A percentile compares a stretch with the other conserved stretches of the same genome.
phyloP scores from a whole-genome alignment of 2,888 invertebrate genomes.

The Orthosia gothica region DNA sequence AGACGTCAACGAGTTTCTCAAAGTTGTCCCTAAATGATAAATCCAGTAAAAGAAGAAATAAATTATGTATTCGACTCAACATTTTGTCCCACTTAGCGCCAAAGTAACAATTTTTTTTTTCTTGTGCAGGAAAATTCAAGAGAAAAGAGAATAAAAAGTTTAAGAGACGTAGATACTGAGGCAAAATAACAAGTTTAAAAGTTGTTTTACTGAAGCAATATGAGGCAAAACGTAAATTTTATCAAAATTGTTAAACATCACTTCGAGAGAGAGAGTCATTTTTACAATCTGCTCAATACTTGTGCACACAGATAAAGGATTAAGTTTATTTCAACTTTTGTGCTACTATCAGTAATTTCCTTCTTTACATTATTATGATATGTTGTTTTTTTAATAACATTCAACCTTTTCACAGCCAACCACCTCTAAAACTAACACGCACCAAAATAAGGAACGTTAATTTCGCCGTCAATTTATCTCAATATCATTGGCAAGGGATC shows the following conservation, averaged over 20 bases:
- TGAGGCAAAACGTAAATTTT: no score
- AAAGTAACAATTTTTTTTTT: neutral
- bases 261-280: neutral
- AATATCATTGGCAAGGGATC: constrained; percentile 50
- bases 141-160: neutral
- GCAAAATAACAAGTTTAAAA: neutral
- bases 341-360: no score
- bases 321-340: no score
- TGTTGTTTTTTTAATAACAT: constrained; percentile 20
- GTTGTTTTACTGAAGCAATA: neutral
- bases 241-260: no score
- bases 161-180: neutral
- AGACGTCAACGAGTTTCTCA: neutral
- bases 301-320: no score
- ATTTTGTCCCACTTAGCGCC: constrained; percentile 6
- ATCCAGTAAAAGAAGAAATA: neutral
- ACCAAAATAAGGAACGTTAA: constrained; percentile 37
- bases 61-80: neutral
- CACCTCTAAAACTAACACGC: constrained; percentile 36
- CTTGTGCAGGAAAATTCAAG: neutral
- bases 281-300: neutral
- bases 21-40: neutral
- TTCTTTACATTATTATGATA: neutral
- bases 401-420: constrained; percentile 29
- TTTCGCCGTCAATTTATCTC: constrained; percentile 58